Conservation (phyloP, 2,797 vertebrate genomes). For the Crypturellus tataupa region DNA sequence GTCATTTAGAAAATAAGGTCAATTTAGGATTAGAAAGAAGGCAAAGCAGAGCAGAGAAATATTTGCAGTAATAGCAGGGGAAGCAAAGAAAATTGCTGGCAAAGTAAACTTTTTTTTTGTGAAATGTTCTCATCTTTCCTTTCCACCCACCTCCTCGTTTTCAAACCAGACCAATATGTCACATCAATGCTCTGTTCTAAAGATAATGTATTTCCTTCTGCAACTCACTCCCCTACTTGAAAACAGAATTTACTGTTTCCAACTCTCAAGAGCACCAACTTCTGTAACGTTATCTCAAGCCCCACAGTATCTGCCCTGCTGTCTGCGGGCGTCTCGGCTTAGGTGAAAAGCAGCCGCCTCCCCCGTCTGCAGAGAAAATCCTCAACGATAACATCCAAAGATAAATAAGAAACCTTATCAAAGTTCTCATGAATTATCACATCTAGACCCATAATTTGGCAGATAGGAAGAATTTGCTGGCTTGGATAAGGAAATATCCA, state of each 20-base stretch:
- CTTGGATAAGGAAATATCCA: not conserved
- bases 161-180: not conserved
- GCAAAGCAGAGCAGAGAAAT: not conserved
- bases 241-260: not conserved
- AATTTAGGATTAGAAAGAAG: not conserved
- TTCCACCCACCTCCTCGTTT: not conserved
- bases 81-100: constrained; percentile 13
- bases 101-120: not conserved
- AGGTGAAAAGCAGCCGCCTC: not conserved
- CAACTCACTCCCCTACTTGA: not conserved
- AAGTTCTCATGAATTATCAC: not conserved
- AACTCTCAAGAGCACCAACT: not conserved
- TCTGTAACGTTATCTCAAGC: not conserved
- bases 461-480: not conserved
- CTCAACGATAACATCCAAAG: not conserved
- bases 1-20: not conserved
- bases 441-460: not conserved
- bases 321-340: not conserved
- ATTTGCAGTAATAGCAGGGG: not conserved
- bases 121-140: not conserved
- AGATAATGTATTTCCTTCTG: not conserved
- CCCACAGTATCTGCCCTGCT: not conserved
- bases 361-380: not conserved
- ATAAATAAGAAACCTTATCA: not conserved
- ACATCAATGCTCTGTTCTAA: not conserved